These are phyloP conservation scores for Polymixis flavicincta DNA, from an alignment of 2,888 invertebrate genomes.

Conservation along the genomic window DNA sequence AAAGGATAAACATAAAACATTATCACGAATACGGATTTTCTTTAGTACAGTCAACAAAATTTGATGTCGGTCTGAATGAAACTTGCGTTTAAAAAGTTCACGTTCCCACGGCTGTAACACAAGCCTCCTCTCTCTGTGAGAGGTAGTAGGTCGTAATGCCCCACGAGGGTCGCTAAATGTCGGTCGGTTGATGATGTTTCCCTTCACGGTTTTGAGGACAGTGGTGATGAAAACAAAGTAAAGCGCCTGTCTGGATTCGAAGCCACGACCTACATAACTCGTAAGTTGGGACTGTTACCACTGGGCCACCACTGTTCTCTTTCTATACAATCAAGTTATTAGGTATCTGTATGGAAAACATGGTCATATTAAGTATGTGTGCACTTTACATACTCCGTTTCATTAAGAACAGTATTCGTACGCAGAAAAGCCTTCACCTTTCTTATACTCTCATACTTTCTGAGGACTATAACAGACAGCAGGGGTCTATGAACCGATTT, in stretches of 20 bases:
- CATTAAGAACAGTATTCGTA: not conserved
- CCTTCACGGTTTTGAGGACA: not conserved
- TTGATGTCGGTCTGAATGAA: not conserved
- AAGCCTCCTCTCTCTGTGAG: no score
- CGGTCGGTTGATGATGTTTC: not conserved
- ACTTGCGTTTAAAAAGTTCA: not conserved
- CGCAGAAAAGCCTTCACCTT: not conserved
- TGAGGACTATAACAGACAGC: constrained; percentile 8
- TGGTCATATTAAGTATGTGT: not conserved
- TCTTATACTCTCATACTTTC: not conserved
- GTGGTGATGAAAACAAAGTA: not conserved
- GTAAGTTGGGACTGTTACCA: not conserved
- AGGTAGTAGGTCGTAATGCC: no score
- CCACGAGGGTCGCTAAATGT: not conserved
- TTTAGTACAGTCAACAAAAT: not conserved
- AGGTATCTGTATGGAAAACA: not conserved
- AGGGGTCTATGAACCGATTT: constrained; percentile 24
- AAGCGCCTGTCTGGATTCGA: not conserved
- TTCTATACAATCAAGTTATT: no score
- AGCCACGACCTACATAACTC: not conserved
- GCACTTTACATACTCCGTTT: not conserved
- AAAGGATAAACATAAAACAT: no score
- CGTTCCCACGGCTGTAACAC: no score
- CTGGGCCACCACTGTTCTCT: no score
- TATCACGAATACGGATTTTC: not conserved